phyloP scores from a whole-genome alignment of 2,888 invertebrate genomes.

The Drosophila meridiana region DNA sequence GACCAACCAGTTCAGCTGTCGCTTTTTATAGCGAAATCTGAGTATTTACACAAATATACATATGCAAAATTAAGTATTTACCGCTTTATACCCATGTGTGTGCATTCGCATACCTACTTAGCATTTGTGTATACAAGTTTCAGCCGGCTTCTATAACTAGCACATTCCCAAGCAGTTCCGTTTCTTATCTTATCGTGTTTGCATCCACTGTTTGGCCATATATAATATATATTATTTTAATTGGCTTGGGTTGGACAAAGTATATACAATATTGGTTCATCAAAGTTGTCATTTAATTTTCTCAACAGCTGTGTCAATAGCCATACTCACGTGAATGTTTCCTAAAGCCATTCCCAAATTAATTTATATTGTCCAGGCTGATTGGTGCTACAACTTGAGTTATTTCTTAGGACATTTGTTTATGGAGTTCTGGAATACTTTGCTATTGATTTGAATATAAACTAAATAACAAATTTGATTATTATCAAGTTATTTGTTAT shows the following conservation, averaged over 20 bases:
- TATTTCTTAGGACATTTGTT: neutral
- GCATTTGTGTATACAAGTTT: neutral
- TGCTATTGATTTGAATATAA: no score
- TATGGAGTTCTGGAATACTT: no score
- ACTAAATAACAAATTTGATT: no score
- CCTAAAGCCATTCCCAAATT: neutral
- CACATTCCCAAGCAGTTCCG: neutral
- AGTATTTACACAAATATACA: neutral
- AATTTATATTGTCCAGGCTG: no score
- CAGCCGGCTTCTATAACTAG: neutral
- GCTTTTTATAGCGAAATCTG: slow-evolving; percentile 5
- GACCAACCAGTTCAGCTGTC: no score
- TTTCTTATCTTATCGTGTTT: slow-evolving; percentile 10
- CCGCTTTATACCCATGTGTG: neutral
- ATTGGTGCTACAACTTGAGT: no score
- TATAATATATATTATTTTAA: neutral
- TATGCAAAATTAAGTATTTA: neutral
- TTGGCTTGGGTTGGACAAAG: neutral
- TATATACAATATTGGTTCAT: neutral
- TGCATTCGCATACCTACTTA: neutral
- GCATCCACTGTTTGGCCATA: no score
- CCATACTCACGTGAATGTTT: neutral
- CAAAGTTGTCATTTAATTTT: neutral
- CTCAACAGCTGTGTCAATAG: neutral
- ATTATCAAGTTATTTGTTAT: neutral